Evolutionary conservation across 2,888 invertebrate genomes (phyloP).

Genomic region (Galerucella nymphaeae): DNA sequence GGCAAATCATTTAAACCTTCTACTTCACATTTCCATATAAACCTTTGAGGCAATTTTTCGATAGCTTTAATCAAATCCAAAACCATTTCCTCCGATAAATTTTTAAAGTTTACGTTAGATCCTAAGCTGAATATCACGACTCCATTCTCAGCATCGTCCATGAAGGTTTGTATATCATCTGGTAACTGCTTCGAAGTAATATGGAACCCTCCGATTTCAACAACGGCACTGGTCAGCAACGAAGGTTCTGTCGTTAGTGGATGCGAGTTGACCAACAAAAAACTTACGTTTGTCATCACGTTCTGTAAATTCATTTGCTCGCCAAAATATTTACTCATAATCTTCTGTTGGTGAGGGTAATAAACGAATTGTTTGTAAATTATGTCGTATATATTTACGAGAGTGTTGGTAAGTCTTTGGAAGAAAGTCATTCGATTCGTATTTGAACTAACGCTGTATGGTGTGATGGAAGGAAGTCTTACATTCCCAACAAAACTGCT

Average conservation of each 20-base stretch:
- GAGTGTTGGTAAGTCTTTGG: slow-evolving; percentile 67
- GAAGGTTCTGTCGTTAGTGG: slow-evolving; percentile 65
- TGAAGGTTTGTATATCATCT: slow-evolving; percentile 57
- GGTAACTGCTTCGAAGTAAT: slow-evolving; percentile 45
- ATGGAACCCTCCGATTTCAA: slow-evolving; percentile 71
- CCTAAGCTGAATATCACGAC: slow-evolving; percentile 64
- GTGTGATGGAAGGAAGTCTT: slow-evolving; percentile 65
- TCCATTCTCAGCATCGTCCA: slow-evolving; percentile 60
- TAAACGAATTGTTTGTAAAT: slow-evolving; percentile 47
- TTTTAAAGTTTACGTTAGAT: slow-evolving; percentile 58
- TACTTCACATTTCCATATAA: slow-evolving; percentile 65
- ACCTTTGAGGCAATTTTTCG: slow-evolving; percentile 59
- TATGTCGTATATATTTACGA: slow-evolving; percentile 55
- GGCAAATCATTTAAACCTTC: slow-evolving; percentile 54
- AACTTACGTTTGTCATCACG: slow-evolving; percentile 51
- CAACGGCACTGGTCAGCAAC: slow-evolving; percentile 67
- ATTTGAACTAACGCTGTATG: slow-evolving; percentile 63
- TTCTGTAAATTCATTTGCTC: slow-evolving; percentile 52
- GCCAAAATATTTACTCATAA: slow-evolving; percentile 56
- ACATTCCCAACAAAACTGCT: slow-evolving; percentile 62
- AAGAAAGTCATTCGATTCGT: slow-evolving; percentile 66
- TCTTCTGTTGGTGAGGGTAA: slow-evolving; percentile 50
- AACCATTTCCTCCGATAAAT: slow-evolving; percentile 55
- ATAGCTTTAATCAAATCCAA: slow-evolving; percentile 59
- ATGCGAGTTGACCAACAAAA: slow-evolving; percentile 62